Evolutionary conservation across 2,888 invertebrate species (phyloP).

Genomic region (Sphaeridia pumilis): DNA sequence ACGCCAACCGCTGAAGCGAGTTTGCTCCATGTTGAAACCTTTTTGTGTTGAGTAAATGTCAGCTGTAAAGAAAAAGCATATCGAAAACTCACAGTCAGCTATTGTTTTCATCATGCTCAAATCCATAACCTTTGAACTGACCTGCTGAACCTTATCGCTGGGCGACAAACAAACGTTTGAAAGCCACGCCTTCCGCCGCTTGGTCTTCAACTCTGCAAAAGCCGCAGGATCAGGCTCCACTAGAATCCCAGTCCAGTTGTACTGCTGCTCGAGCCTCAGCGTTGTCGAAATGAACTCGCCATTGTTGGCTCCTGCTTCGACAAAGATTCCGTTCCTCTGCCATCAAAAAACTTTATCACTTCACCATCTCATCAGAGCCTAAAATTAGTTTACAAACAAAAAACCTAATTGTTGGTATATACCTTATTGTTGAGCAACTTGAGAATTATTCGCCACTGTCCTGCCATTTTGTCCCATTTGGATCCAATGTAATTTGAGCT

Average conservation of each 20-base stretch:
- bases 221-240: slow-evolving; percentile 12
- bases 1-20: background rate
- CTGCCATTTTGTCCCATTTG: background rate
- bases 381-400: too few relatives aligned
- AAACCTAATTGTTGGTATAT: too few relatives aligned
- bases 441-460: background rate
- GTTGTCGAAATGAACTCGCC: slow-evolving; percentile 17
- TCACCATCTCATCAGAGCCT: background rate
- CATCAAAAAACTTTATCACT: background rate
- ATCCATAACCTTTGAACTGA: background rate
- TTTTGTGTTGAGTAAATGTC: background rate
- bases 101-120: background rate
- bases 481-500: background rate
- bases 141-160: slow-evolving; percentile 13
- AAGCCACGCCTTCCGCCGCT: slow-evolving; percentile 12
- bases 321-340: slow-evolving; percentile 17
- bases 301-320: slow-evolving; percentile 18
- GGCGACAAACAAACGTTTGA: slow-evolving; percentile 12
- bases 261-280: slow-evolving; percentile 10
- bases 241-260: slow-evolving; percentile 17
- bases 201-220: slow-evolving; percentile 4
- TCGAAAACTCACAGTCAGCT: background rate
- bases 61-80: background rate
- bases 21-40: background rate
- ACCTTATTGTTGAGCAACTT: background rate